These are phyloP conservation scores for Aegotheles bennettii DNA, from an alignment of 2,113 vertebrate species.

Conservation along the genomic window DNA sequence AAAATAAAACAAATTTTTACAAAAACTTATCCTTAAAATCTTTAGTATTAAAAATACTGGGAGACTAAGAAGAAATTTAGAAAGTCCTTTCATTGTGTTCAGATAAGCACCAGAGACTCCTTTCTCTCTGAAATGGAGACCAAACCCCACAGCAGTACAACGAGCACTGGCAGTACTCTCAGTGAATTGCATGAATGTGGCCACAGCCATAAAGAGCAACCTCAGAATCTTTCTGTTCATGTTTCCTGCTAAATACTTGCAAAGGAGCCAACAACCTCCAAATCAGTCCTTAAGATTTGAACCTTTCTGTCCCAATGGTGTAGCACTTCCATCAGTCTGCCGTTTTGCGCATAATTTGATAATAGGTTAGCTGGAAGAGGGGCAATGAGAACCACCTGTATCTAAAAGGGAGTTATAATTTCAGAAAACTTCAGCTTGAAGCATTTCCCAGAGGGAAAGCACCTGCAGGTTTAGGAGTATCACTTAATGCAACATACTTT, in stretches of 20 bases:
- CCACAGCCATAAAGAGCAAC: background rate
- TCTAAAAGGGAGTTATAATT: background rate
- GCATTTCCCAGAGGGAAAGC: background rate
- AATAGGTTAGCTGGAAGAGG: background rate
- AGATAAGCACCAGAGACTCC: background rate
- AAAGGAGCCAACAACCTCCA: slow-evolving; percentile 35
- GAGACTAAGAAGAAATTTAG: background rate
- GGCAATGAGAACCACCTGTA: background rate
- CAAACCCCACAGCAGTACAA: background rate
- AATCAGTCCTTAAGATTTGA: slow-evolving; percentile 52
- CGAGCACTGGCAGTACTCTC: slow-evolving; percentile 28
- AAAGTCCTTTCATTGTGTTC: background rate
- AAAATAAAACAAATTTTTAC: background rate
- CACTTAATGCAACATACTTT: background rate
- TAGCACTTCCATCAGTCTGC: background rate
- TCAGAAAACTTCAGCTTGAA: background rate
- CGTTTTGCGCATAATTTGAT: background rate
- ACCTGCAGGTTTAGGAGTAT: background rate
- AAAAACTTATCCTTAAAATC: background rate
- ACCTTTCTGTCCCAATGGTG: slow-evolving; percentile 1
- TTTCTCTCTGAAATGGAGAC: background rate
- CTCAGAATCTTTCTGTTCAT: background rate
- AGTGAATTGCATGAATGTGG: background rate
- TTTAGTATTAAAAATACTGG: background rate
- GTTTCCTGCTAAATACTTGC: slow-evolving; percentile 9